A percentile compares a stretch with the other conserved stretches of the same genome.
These are phyloP conservation scores for Percopsis transmontana DNA, from an alignment of 2,113 vertebrate genomes.

Conservation along the genomic window DNA sequence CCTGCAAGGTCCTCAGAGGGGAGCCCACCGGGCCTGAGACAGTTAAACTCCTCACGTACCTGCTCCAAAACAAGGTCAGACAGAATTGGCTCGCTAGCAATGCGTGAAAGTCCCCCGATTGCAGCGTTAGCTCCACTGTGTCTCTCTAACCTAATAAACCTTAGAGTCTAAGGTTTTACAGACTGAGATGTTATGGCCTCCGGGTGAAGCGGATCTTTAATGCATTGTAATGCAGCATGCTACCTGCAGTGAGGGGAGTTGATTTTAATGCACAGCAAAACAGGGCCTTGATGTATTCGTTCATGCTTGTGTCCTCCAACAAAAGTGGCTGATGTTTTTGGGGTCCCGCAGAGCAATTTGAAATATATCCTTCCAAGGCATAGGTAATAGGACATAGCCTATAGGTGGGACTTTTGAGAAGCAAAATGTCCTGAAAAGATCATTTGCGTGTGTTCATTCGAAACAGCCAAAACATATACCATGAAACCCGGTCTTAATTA, in stretches of 20 bases:
- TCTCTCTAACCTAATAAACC: too few relatives aligned
- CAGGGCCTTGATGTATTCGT: not conserved
- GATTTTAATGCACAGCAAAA: too few relatives aligned
- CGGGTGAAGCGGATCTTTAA: conserved; percentile 15
- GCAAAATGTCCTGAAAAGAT: too few relatives aligned
- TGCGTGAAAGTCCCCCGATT: too few relatives aligned
- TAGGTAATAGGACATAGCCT: too few relatives aligned
- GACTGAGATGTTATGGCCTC: conserved; percentile 9
- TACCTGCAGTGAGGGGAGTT: too few relatives aligned
- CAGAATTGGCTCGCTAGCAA: too few relatives aligned
- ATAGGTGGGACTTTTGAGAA: too few relatives aligned
- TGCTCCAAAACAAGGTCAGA: conserved; percentile 66
- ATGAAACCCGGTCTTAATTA: too few relatives aligned
- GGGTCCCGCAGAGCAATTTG: not conserved
- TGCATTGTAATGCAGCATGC: conserved; percentile 49
- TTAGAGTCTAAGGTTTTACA: conserved; percentile 9
- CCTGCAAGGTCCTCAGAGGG: conserved; percentile 60
- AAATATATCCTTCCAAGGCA: conserved; percentile 2
- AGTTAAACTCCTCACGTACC: conserved; percentile 63
- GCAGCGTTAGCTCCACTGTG: too few relatives aligned
- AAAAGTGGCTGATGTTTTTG: not conserved
- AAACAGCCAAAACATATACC: too few relatives aligned
- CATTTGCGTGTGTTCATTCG: too few relatives aligned
- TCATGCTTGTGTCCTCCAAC: conserved; percentile 7
- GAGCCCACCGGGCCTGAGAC: conserved; percentile 35